Base-by-base conservation (phyloP, 2,888 invertebrate genomes). In the Coelinius sp. region DNA sequence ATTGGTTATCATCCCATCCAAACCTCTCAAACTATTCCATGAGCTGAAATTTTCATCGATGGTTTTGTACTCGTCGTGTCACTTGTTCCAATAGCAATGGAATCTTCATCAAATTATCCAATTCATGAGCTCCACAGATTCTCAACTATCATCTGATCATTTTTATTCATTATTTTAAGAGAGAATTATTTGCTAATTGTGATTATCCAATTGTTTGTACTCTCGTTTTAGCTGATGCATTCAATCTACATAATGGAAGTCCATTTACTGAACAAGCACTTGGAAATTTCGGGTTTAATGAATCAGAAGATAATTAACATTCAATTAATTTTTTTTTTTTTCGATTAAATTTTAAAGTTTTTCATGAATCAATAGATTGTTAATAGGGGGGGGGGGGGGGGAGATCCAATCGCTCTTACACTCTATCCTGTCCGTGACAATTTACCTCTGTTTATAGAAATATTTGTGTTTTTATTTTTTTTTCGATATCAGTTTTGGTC, bases 401-500 rank as follows among this genome's bases (percentile, higher is more conserved):
- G 35, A 20, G 22, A 62, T 62, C 62, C 38, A 62, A 62, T 62
- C 62, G 62, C 38, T 56, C 20, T 62, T n/a, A 35, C 56, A 35
- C 12, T 20, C 62, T 7, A 22, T 17, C 6, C 62, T 8, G 35
- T 62, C 35, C 22, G 62, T 12, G 38, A 62, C 22, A 63, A 24
- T 63, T 44, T 63, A 38, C 22, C 22, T 24, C 24, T 41, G 22
- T 63, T 31, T n/a, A 14, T 2, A 53, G 25, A 8, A 20, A 17
- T 12, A 4, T 20, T 35, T 22, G 59, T 59, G 35, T 59, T 35
- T 53, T 41, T 31, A 44, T 65, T 46, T 65, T 68, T n/a, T 74
- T 24, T 73, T 70, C 10, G 4, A n/a, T 80, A 79, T 59, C 95
- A 97, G 91, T 95, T 95, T 87, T 95, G 95, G 95, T 95, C 95